phyloP scores from a whole-genome alignment of 1,140 invertebrate species.

The Drosophila eugracilis region DNA sequence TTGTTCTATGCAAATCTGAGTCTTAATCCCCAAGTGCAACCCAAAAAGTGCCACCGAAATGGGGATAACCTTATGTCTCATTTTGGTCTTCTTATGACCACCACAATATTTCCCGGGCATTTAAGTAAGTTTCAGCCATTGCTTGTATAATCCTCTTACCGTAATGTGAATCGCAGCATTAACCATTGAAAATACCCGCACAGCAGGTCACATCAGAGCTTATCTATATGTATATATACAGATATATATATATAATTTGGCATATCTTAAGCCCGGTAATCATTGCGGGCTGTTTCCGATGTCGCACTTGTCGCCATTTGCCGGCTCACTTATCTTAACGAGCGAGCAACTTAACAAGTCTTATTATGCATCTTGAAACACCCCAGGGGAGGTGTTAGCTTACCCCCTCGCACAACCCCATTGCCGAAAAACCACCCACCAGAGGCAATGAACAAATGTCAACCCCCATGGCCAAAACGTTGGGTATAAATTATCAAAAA shows the following conservation, averaged over 20 bases:
- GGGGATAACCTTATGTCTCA: neutral
- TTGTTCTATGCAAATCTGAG: neutral
- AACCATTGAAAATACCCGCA: conserved; percentile 8
- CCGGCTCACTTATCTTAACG: conserved; percentile 82
- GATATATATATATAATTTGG: conserved; percentile 45
- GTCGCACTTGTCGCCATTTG: conserved; percentile 81
- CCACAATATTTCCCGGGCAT: conserved; percentile 9
- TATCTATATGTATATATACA: conserved; percentile 46
- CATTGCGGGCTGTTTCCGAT: conserved; percentile 69
- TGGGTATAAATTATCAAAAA: conserved; percentile 67
- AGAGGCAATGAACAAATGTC: conserved; percentile 9
- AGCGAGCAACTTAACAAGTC: conserved; percentile 81
- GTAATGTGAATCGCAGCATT: conserved; percentile 28
- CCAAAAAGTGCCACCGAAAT: neutral
- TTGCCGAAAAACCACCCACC: conserved; percentile 4
- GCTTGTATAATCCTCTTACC: conserved; percentile 14
- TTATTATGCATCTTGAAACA: conserved; percentile 73
- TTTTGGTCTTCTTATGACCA: neutral
- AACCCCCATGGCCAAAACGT: conserved; percentile 33
- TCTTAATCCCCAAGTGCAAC: neutral
- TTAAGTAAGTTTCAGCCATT: conserved; percentile 12
- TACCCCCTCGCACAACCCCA: neutral
- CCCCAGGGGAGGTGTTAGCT: conserved; percentile 50
- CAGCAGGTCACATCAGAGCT: conserved; percentile 9
- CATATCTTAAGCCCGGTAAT: conserved; percentile 74